Base-by-base conservation (phyloP, 2,797 vertebrate genomes). In the Harpagifer antarcticus region DNA sequence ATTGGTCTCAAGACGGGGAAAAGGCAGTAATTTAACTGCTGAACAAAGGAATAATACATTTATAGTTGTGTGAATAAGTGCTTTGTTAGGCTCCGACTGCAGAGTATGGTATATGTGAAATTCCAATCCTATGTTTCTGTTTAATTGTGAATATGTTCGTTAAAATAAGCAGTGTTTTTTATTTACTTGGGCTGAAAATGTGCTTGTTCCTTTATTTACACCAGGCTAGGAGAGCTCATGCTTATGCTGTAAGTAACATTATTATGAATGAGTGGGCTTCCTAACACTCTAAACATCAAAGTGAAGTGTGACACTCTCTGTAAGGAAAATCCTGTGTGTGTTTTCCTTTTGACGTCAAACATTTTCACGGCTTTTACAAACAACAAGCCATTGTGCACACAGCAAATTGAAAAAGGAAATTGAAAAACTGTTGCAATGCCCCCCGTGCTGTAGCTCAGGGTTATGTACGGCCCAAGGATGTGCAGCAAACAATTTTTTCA, bases 21-120 rank as follows among this genome's bases (percentile, higher is more conserved):
- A n/a, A 14, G 19, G 44, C 47, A 71, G 45, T 27, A n/a, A 67
- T 68, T 47, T 9, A 61, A 64, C 42, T 61, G 48, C 68, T 33
- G 33, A 69, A 48, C 15, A 52, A 45, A 65, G 61, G 14, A 71
- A 57, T 67, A 44, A 61, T 72, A 27, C 31, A 59, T 23, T 7
- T 0, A 56, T 60, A 27, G 14, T 40, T 74, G 66, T 23, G 37
- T 69, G 31, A 60, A 72, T 69, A 9, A 44, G 40, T 1, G 11
- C 23, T 57, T 60, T n/a, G 53, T 64, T 40, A 50, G 14, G 57
- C 50, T 58, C 17, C 31, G 44, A 17, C 31, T 0, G 0, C 40
- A 49, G 17, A 66, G 27, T 17, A 56, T 16, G 9, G 20, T 33
- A 1, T 3, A 33, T 66, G 54, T 53, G 20, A 42, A 33, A 20